A percentile compares a stretch with the other conserved stretches of the same genome.
Evolutionary conservation across 1,140 invertebrate genomes (phyloP).

Genomic region (Lethrus apterus): DNA sequence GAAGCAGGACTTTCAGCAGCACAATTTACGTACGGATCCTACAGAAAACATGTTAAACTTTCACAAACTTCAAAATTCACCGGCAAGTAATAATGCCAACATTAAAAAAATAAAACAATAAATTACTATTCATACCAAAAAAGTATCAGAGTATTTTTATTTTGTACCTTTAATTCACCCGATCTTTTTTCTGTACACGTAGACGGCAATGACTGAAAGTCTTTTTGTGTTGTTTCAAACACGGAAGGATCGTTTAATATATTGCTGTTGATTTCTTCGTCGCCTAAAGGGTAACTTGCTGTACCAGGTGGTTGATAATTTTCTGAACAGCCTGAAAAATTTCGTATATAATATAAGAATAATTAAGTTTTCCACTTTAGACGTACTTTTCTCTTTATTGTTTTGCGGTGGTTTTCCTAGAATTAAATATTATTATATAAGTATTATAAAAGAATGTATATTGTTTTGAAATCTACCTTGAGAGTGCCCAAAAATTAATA

Average conservation of each 20-base stretch:
- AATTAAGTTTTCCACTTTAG: too few species aligned
- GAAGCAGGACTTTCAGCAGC: not conserved
- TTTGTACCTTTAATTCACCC: not conserved
- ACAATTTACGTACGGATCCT: not conserved
- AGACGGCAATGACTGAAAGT: not conserved
- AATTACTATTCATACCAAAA: too few species aligned
- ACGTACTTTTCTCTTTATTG: constrained; percentile 2
- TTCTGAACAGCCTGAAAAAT: not conserved
- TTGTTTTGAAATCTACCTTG: too few species aligned
- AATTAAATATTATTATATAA: not conserved
- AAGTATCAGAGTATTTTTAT: too few species aligned
- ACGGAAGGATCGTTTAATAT: constrained; percentile 10
- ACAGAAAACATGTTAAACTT: constrained; percentile 1
- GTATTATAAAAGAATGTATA: too few species aligned
- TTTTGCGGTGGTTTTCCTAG: not conserved
- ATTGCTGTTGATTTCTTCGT: constrained; percentile 18
- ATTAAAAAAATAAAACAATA: not conserved
- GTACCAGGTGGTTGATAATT: constrained; percentile 17
- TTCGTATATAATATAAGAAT: too few species aligned
- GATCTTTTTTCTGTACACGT: not conserved
- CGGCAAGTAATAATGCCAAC: not conserved
- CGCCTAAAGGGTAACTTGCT: constrained; percentile 15
- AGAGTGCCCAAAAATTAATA: too few species aligned
- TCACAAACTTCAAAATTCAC: not conserved
- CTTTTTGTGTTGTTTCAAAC: constrained; percentile 1